These are phyloP conservation scores for Mythimna vitellina DNA, from an alignment of 2,888 invertebrate genomes.

Conservation along the genomic window DNA sequence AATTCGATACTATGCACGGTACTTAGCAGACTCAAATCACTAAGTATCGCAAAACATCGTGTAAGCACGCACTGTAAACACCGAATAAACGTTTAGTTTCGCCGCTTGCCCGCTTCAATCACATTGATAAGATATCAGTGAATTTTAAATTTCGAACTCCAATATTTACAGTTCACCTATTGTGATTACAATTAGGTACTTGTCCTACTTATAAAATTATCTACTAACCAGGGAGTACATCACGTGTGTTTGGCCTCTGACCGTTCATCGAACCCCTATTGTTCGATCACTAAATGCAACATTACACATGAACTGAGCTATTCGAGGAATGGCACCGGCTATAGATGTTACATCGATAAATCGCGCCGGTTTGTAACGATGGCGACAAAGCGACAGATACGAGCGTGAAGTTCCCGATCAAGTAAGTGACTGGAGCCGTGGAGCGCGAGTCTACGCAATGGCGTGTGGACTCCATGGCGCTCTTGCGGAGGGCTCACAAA, in stretches of 20 bases:
- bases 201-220: constrained; percentile 54
- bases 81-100: constrained; percentile 67
- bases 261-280: constrained; percentile 80
- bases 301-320: constrained; percentile 67
- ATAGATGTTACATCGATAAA: constrained; percentile 72
- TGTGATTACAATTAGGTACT: constrained; percentile 42
- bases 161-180: constrained; percentile 71
- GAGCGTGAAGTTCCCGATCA: constrained; percentile 78
- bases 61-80: constrained; percentile 75
- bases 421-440: constrained; percentile 76
- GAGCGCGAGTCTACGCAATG: constrained; percentile 69
- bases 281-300: constrained; percentile 67
- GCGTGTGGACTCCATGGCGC: constrained; percentile 69
- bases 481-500: constrained; percentile 80
- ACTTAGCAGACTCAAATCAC: constrained; percentile 70
- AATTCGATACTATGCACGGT: constrained; percentile 69
- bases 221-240: constrained; percentile 80
- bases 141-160: constrained; percentile 65
- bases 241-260: constrained; percentile 72
- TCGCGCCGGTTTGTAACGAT: constrained; percentile 62
- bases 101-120: constrained; percentile 69
- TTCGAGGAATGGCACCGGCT: constrained; percentile 65
- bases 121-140: constrained; percentile 81
- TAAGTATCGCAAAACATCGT: constrained; percentile 72
- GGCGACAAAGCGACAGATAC: constrained; percentile 72